Base-by-base conservation (phyloP, 2,888 invertebrate genomes). In the Cylindroiulus punctatus region DNA sequence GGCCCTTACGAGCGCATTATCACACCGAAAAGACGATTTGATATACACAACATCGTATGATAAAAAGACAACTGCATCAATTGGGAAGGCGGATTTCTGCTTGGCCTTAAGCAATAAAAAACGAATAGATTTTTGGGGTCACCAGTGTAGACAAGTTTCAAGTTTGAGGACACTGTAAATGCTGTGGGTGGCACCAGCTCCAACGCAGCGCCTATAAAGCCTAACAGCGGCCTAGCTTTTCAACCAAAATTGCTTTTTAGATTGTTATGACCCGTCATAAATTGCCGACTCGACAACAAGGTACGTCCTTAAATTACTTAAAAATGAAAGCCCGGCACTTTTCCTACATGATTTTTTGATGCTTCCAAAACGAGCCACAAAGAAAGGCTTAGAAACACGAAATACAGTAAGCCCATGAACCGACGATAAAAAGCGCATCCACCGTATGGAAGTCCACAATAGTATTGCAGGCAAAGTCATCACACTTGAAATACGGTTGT, bases 21-120 rank as follows among this genome's bases (percentile, higher is more conserved):
- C 65, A 65, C 65, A 26, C 65, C 65, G 65, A 65, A 65, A 65
- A 65, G 65, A 65, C 65, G 65, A 65, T 65, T 65, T 65, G 65
- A 65, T 65, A 65, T 65, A 65, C 65, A 65, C 65, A 65, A 65
- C 65, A 65, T 26, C 22, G 2, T 65, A 26, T 65, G 65, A 65
- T 65, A 65, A 65, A 65, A 65, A 65, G 65, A 65, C 65, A 65
- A 26, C 65, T 65, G 65, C 65, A 65, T 65, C 65, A 65, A 65
- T 65, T 65, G 65, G 26, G 26, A 26, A 65, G 65, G 26, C 26
- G 65, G 65, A n/a, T 5, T 7, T 26, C 14, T 12, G 44, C 26
- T 26, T 65, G 65, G n/a, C 65, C 65, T 65, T 26, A 22, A 10
- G 1, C 8, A 26, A 65, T 65, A 19, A 65, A 65, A 65, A 65